Evolutionary conservation across 2,888 invertebrate genomes (phyloP), one percentile per base, ranked within the genome.

Genomic region (Oegoconia quadripuncta): DNA sequence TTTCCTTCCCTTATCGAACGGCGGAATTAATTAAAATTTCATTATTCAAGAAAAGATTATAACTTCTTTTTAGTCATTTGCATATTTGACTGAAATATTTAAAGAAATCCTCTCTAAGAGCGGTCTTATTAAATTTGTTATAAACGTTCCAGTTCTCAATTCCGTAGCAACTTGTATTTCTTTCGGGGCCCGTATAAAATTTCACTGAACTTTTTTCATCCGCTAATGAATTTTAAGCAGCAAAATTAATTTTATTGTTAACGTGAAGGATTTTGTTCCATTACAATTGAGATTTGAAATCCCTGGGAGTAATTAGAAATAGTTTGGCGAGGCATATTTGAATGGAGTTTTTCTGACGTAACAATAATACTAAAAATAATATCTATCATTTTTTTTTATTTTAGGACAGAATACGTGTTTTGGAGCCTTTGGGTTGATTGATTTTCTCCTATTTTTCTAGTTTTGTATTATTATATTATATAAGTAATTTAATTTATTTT

Each of bases 1-100:
- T n/a, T 41, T 41, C 23, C 30, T 14, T 28, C 15, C 22, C 30
- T 29, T 23, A 68, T 71, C 63, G 69, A 64, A 66, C 55, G 58
- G 39, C 17, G 38, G 57, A 71, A 75, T 74, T 74, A 74, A 75
- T 75, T 74, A 74, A 73, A 73, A 64, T 73, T 74, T 75, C 70
- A 75, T 77, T 74, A 74, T 74, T 75, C 70, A 66, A 64, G 62
- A 59, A 63, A 73, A 75, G 73, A 74, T 75, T 75, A 74, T 74
- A 76, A 74, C 74, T 76, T 75, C 63, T 65, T 64, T 69, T 66
- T 59, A 65, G 70, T 67, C 68, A 75, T 77, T 77, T 77, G 75
- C 74, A 75, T 77, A 75, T 75, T 73, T 64, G 64, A 64, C 69
- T 66, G 66, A 71, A 73, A 72, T 74, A 74, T 75, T 71, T 71